phyloP scores from a whole-genome alignment of 2,797 vertebrate species.

The Galagoides demidoff region DNA sequence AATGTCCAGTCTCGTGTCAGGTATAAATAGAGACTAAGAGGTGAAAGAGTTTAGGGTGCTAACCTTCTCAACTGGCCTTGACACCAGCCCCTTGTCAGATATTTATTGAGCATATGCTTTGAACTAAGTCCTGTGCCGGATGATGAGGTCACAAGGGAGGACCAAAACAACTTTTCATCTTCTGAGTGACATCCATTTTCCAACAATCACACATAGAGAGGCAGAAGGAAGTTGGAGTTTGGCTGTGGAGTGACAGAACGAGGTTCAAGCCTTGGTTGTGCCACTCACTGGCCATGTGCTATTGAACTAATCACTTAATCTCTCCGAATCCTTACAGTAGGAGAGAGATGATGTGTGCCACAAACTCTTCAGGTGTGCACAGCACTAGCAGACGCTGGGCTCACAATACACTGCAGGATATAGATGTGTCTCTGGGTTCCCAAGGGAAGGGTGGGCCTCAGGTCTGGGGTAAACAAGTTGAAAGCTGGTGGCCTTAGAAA shows the following conservation, averaged over 20 bases:
- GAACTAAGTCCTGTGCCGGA: background rate
- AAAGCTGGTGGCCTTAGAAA: background rate
- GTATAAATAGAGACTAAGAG: background rate
- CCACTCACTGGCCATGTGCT: background rate
- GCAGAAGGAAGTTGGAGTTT: background rate
- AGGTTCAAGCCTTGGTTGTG: background rate
- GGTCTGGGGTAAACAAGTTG: background rate
- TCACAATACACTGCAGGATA: background rate
- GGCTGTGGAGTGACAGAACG: background rate
- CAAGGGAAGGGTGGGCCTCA: background rate
- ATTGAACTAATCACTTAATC: background rate
- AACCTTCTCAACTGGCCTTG: background rate
- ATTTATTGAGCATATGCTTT: background rate
- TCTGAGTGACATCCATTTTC: background rate
- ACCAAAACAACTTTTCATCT: background rate
- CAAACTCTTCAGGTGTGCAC: rapidly evolving
- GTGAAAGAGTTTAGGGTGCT: background rate
- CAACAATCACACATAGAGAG: background rate
- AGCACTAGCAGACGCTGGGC: background rate
- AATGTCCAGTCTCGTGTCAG: background rate
- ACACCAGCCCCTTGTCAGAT: background rate
- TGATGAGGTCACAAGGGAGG: background rate
- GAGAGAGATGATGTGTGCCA: background rate
- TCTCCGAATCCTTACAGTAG: background rate
- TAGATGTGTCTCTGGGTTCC: no score